Conservation (phyloP, 2,888 invertebrate species). For the Chrysolina oricalcia region DNA sequence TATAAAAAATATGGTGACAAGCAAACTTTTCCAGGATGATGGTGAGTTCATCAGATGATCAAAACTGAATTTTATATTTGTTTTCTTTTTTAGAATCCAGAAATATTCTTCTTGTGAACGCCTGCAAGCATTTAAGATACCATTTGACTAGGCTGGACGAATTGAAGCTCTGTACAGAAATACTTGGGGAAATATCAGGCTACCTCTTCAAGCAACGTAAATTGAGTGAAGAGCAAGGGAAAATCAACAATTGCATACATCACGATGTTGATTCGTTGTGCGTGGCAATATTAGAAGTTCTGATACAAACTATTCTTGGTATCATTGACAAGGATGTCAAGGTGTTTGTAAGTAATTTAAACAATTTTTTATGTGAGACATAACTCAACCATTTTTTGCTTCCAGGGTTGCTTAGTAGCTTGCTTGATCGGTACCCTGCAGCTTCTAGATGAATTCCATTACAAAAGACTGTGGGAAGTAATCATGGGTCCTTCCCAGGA, state of each 20-base stretch:
- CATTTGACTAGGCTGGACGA: conserved; percentile 89
- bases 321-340: conserved; percentile 81
- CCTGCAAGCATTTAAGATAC: conserved; percentile 88
- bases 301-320: conserved; percentile 89
- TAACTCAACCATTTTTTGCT: conserved; percentile 40
- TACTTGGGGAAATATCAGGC: conserved; percentile 88
- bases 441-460: conserved; percentile 90
- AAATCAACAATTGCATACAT: conserved; percentile 78
- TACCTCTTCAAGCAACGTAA: conserved; percentile 75
- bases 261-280: conserved; percentile 90
- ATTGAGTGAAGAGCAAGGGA: conserved; percentile 72
- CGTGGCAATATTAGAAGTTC: conserved; percentile 85
- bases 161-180: conserved; percentile 87
- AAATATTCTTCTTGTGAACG: conserved; percentile 85
- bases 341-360: conserved; percentile 73
- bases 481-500: conserved; percentile 81
- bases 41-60: conserved; percentile 67
- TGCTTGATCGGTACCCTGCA: conserved; percentile 90
- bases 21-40: conserved; percentile 82
- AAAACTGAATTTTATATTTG: not conserved
- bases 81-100: conserved; percentile 81
- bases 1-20: conserved; percentile 85
- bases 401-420: conserved; percentile 88
- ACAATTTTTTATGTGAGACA: not conserved
- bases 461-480: conserved; percentile 89